Evolutionary conservation across 2,888 invertebrate genomes (phyloP).

Genomic region (Limenitis camilla): DNA sequence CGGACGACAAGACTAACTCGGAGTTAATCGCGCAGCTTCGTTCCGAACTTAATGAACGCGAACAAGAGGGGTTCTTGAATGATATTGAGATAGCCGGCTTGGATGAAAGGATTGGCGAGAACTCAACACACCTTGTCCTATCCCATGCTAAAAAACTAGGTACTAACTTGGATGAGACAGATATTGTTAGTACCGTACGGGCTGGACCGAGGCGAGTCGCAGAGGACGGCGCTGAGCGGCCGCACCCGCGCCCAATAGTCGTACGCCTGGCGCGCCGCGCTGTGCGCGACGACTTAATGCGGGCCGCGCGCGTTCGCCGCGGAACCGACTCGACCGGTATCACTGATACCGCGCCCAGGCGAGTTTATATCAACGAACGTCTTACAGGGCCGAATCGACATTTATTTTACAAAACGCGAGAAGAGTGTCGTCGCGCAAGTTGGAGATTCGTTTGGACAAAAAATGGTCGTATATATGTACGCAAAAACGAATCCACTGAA

Average conservation of each 20-base stretch:
- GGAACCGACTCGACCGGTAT: background rate
- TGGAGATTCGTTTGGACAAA: no score
- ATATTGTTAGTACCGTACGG: conserved; percentile 17
- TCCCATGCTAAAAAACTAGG: conserved; percentile 14
- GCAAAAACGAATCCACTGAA: background rate
- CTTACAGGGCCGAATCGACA: no score
- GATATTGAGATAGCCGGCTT: no score
- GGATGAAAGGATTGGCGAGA: background rate
- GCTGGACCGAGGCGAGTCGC: background rate
- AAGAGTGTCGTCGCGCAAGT: no score
- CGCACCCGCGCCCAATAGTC: background rate
- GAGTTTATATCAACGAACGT: no score
- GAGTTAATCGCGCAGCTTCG: no score
- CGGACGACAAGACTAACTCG: no score
- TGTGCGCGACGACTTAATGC: background rate
- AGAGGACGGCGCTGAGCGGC: background rate
- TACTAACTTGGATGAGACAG: conserved; percentile 10
- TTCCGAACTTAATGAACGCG: no score
- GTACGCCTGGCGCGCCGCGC: background rate
- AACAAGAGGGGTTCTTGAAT: no score
- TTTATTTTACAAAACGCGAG: no score
- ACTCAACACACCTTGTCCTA: background rate
- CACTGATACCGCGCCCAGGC: background rate
- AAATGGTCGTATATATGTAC: background rate
- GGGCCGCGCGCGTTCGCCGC: no score